Evolutionary conservation across 2,113 vertebrate species (phyloP).

Genomic region (Onychostoma macrolepis): DNA sequence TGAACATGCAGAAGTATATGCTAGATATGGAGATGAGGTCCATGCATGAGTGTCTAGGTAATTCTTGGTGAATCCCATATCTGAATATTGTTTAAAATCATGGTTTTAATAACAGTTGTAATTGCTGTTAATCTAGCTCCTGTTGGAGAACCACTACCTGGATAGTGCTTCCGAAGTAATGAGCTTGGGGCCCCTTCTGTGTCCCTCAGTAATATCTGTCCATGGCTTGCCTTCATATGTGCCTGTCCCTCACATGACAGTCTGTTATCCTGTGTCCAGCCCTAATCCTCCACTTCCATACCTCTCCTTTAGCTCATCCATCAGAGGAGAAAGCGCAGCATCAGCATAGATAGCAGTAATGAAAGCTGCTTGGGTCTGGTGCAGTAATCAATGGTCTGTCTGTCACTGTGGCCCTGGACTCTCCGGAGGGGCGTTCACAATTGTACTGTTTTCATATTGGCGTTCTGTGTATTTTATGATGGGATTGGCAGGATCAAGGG

Average conservation of each 20-base stretch:
- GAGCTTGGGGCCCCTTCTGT: background rate
- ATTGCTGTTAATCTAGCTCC: background rate
- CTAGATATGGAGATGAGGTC: background rate
- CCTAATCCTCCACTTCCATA: background rate
- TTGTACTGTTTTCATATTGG: slow-evolving; percentile 35
- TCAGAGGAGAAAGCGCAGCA: slow-evolving; percentile 57
- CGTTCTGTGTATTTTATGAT: slow-evolving; percentile 54
- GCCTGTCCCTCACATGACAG: background rate
- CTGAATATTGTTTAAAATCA: background rate
- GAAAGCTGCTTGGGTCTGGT: slow-evolving; percentile 64
- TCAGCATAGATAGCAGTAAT: slow-evolving; percentile 67
- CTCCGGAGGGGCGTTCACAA: background rate
- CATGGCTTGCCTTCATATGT: background rate
- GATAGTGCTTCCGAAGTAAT: background rate
- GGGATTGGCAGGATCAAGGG: slow-evolving; percentile 49
- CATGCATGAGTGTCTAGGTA: background rate
- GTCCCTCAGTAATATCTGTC: slow-evolving; percentile 4
- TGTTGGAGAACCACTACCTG: background rate
- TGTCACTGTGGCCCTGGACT: background rate
- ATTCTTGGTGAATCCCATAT: background rate
- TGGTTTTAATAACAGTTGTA: background rate
- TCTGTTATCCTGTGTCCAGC: background rate
- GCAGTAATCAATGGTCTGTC: slow-evolving; percentile 60
- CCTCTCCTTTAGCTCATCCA: slow-evolving; percentile 43
- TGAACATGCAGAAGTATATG: background rate